Conservation (phyloP, 2,888 invertebrate species). For the Alcis repandata region DNA sequence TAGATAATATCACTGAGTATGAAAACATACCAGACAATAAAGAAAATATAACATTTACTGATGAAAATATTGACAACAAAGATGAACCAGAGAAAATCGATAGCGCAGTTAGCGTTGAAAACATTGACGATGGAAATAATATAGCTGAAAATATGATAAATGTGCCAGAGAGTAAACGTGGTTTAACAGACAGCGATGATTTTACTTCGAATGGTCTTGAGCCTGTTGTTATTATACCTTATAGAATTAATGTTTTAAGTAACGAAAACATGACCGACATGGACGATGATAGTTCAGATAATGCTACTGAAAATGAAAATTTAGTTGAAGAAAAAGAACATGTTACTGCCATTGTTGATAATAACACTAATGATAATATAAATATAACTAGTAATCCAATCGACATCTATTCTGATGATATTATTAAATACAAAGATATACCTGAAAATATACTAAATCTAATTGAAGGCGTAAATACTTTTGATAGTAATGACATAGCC, state of each 20-base stretch:
- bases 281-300: neutral
- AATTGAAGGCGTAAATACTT: neutral
- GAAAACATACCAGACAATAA: neutral
- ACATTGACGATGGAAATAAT: neutral
- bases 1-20: neutral
- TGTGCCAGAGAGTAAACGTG: neutral
- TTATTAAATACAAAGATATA: neutral
- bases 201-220: neutral
- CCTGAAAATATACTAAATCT: neutral
- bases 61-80: neutral
- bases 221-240: neutral
- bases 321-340: neutral
- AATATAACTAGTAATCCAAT: neutral
- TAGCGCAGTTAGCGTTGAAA: neutral
- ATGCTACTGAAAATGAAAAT: neutral
- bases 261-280: neutral
- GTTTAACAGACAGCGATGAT: neutral
- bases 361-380: neutral
- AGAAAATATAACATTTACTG: neutral
- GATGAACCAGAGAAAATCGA: neutral
- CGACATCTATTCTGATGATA: neutral
- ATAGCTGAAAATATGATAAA: neutral
- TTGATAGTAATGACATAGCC: neutral
- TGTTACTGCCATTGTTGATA: neutral
- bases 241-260: too few species aligned